phyloP scores from a whole-genome alignment of 2,888 invertebrate species.

The Hemithea aestivaria region DNA sequence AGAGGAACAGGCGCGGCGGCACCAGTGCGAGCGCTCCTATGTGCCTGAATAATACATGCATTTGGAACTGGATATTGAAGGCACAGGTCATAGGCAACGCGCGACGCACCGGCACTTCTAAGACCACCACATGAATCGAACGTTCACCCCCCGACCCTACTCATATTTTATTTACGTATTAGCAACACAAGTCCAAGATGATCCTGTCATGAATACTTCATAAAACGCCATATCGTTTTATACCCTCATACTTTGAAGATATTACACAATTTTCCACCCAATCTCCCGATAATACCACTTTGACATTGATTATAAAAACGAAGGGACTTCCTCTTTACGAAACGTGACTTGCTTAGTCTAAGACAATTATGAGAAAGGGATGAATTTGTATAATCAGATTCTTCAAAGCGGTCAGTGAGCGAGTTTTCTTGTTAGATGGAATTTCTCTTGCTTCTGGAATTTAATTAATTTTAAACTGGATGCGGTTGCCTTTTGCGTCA shows the following conservation, averaged over 20 bases:
- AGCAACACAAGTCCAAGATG: constrained; percentile 30
- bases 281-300: constrained; percentile 35
- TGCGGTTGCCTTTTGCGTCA: constrained; percentile 10
- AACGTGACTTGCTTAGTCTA: constrained; percentile 45
- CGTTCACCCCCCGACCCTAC: constrained; percentile 30
- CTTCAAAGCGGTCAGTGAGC: constrained; percentile 40
- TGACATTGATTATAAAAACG: constrained; percentile 41
- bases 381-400: constrained; percentile 44
- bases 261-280: constrained; percentile 33
- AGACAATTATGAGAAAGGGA: constrained; percentile 42
- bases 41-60: constrained; percentile 48
- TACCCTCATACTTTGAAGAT: constrained; percentile 25
- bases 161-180: constrained; percentile 39
- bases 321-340: constrained; percentile 33
- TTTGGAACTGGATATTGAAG: constrained; percentile 10
- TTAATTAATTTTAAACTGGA: constrained; percentile 20
- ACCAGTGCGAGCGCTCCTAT: constrained; percentile 32
- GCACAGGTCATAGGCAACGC: too few relatives aligned
- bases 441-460: constrained; percentile 22
- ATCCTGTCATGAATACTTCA: constrained; percentile 31
- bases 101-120: too few relatives aligned
- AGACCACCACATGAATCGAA: constrained; percentile 34
- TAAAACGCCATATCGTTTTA: constrained; percentile 22
- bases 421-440: constrained; percentile 30
- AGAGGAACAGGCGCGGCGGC: constrained; percentile 33